Percentiles rank a stretch among this genome's conserved stretches.
Conservation (phyloP, 2,113 vertebrate species). For the Noturus placidus region DNA sequence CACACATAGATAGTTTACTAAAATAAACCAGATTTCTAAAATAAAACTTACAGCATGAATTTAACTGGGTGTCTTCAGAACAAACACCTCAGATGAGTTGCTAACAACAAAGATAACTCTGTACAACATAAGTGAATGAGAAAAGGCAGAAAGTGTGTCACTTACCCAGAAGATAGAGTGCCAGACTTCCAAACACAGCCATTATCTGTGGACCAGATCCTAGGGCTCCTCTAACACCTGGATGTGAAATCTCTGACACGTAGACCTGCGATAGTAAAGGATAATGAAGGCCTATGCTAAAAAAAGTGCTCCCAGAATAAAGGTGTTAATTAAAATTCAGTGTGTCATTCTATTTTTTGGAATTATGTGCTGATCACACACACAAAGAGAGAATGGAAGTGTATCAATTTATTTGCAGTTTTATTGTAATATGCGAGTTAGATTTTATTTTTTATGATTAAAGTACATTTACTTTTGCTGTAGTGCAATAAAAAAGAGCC, state of each 20-base stretch:
- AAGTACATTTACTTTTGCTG: background rate
- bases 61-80: background rate
- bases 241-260: conserved; percentile 91
- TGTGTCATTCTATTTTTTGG: background rate
- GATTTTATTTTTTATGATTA: background rate
- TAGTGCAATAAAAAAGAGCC: background rate
- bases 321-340: background rate
- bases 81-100: background rate
- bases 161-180: conserved; percentile 83
- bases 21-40: background rate
- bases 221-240: conserved; percentile 79
- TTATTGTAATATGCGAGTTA: background rate
- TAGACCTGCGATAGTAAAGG: conserved; percentile 78
- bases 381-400: background rate
- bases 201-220: conserved; percentile 92
- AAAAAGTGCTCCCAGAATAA: background rate
- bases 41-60: background rate
- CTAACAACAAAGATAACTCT: background rate
- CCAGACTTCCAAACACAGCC: conserved; percentile 85
- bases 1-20: background rate
- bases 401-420: background rate
- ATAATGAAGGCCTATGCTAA: background rate
- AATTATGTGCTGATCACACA: background rate
- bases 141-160: conserved; percentile 21
- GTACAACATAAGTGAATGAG: background rate